Base-by-base conservation (phyloP, 2,113 vertebrate species). In the Noctilio leporinus region DNA sequence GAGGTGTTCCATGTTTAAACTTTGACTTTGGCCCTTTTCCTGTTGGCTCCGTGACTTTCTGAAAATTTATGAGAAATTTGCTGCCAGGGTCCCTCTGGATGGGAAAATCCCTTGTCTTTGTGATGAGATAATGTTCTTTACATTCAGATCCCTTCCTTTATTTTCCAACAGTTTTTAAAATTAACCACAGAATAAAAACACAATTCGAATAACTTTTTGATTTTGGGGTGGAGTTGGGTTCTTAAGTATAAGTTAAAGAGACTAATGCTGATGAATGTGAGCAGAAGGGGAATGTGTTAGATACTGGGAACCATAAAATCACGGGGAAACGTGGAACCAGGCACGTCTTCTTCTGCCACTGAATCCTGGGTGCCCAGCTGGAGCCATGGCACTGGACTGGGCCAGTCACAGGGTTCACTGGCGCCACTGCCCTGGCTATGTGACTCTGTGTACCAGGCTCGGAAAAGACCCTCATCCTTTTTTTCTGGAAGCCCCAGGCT, bases 81-180 rank as follows among this genome's bases (percentile, higher is more conserved):
- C 35, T 89, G 11, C 43, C 1, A 0, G 24, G 22, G 11, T 55
- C 14, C 38, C 64, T 75, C 62, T 55, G 82, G 16, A 55, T 62
- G 49, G 10, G n/a, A 38, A 12, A 8, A n/a, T 75, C 53, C 57
- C 22, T 67, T 5, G 2, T 64, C 28, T 93, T 90, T 90, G 38
- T 45, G 62, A 91, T 92, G 33, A 81, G 43, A 72, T 17, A 14
- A 75, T 57, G 20, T 93, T 70, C 57, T 77, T 91, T 59, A 55
- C 19, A 28, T 15, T 78, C 26, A 33, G 7, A n/a, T 77, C 17
- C 64, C 45, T 62, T 43, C 5, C 49, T 67, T 90, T 77, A 38
- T 82, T 55, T 51, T 55, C 10, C 28, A 62, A 7, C 35, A 30
- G 15, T 83, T 78, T 75, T 28, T 80, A 73, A 45, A 90, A 87